phyloP scores from a whole-genome alignment of 2,113 vertebrate species.

The Podocnemis expansa region DNA sequence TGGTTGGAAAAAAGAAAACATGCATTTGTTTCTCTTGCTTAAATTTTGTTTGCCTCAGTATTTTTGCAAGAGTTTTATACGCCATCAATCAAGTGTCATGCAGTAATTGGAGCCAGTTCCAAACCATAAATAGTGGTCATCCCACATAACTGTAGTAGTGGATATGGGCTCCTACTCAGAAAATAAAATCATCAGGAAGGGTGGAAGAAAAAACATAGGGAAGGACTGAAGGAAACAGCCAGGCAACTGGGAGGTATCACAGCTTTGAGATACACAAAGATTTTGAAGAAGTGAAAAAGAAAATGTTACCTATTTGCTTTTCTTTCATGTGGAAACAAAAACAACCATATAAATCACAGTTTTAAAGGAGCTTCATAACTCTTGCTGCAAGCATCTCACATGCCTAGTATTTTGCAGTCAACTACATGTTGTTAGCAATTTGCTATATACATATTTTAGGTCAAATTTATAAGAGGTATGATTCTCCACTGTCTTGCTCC shows the following conservation, averaged over 20 bases:
- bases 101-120: neutral
- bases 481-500: neutral
- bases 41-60: neutral
- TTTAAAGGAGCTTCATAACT: neutral
- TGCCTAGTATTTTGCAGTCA: neutral
- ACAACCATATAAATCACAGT: neutral
- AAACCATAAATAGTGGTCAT: accelerated
- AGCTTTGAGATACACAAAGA: neutral
- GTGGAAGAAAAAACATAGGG: neutral
- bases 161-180: neutral
- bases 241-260: neutral
- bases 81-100: neutral
- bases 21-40: neutral
- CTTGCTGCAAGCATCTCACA: neutral
- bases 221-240: neutral
- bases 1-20: neutral
- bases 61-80: neutral
- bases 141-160: neutral
- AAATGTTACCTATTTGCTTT: neutral
- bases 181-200: neutral
- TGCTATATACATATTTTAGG: neutral
- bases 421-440: neutral
- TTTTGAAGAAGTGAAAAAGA: neutral
- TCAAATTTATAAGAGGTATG: neutral
- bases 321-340: neutral